Conservation (phyloP, 2,888 invertebrate species). For the Parochlus steinenii region DNA sequence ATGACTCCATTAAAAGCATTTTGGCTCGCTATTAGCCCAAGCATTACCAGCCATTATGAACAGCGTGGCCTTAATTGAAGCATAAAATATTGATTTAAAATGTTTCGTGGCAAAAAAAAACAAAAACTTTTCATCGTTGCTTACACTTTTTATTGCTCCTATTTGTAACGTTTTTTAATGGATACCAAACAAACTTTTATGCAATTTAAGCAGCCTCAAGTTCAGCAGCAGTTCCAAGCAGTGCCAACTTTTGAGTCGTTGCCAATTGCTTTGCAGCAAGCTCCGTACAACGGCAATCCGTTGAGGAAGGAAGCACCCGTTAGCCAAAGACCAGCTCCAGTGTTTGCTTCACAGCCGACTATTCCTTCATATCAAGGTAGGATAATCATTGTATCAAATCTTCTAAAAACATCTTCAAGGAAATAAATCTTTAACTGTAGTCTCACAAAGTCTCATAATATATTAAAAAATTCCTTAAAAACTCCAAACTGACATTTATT, state of each 20-base stretch:
- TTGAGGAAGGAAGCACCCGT: constrained; percentile 58
- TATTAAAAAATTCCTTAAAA: no score
- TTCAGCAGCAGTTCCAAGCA: neutral
- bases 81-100: neutral
- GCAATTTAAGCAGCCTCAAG: neutral
- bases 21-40: no score
- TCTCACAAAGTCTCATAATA: no score
- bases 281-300: constrained; percentile 13
- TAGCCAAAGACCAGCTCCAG: constrained; percentile 56
- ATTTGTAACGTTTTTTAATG: no score
- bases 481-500: no score
- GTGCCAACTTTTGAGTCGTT: constrained; percentile 35
- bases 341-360: constrained; percentile 66
- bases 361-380: constrained; percentile 51
- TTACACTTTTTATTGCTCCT: neutral
- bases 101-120: neutral
- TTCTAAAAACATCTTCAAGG: no score
- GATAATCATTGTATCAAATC: no score
- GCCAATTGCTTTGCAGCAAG: constrained; percentile 43
- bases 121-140: constrained; percentile 1
- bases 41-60: no score
- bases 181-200: no score
- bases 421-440: no score
- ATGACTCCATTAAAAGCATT: no score
- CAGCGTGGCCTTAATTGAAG: no score